Evolutionary conservation across 1,140 invertebrate species (phyloP), one percentile per base, ranked within the genome.

Genomic region (Drosophila prosaltans): DNA sequence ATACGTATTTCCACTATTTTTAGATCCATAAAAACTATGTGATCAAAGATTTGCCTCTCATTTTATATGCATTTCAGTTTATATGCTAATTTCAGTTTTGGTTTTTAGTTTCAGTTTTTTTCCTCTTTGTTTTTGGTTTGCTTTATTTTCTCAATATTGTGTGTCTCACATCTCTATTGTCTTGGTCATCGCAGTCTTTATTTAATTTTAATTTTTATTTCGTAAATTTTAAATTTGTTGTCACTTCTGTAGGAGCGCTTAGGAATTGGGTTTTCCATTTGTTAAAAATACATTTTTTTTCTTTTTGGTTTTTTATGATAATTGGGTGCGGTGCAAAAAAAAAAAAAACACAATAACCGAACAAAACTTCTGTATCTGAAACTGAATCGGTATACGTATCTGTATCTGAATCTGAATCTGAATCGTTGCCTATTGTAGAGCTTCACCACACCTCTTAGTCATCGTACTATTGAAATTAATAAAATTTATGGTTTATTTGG

Each of bases 151-250:
- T 63, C 43, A 48, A 48, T 73, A 76, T 78, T 77, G 74, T 77
- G 72, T 77, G 74, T 77, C 68, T 77, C 64, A 62, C 66, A 68
- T 79, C 76, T 72, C 72, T 63, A 69, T 76, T 30, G 51, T 54
- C 62, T 24, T 74, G 67, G 71, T 51, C 62, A 40, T 77, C 70
- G 16, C 16, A 67, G 70, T 81, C 76, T 86, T 89, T 88, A 89
- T 88, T 89, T 84, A 89, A 89, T 88, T 88, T 84, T 88, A 88
- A 88, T 88, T 88, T 88, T 88, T 88, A 88, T 88, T 88, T 88
- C 84, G 84, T 89, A 89, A 89, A 89, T 84, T 88, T 88, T 65
- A 84, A 88, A 73, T 88, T 89, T 84, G 84, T 88, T 88, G 83
- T 89, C 83, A 88, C 84, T 88, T 88, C 83, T 89, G 83, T 88